These are phyloP conservation scores for Clytia hemisphaerica DNA, from an alignment of 30 jellyfish, hydroid and myxozoan genomes.

Conservation along the genomic window DNA sequence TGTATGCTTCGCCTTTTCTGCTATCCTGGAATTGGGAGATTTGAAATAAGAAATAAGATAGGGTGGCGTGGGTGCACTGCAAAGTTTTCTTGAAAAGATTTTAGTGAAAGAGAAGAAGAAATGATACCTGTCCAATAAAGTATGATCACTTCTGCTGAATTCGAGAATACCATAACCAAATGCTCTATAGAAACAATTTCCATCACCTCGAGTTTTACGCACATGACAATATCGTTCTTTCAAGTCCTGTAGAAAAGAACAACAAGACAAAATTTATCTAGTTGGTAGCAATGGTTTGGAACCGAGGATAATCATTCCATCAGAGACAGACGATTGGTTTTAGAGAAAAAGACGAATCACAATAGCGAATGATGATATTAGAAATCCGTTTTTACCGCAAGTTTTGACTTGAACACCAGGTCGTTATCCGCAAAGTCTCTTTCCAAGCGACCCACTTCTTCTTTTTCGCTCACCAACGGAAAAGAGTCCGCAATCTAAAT, in stretches of 20 bases:
- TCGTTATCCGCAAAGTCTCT: constrained; percentile 71
- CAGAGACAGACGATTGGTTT: background rate
- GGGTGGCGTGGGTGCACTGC: too few relatives aligned
- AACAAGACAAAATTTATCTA: background rate
- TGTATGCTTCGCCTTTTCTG: constrained; percentile 29
- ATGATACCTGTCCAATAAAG: constrained; percentile 51
- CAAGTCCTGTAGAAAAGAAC: constrained; percentile 39
- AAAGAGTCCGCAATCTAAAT: constrained; percentile 56
- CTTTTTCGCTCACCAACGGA: constrained; percentile 65
- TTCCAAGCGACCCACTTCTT: constrained; percentile 35
- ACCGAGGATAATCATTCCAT: background rate
- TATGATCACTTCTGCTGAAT: constrained; percentile 36
- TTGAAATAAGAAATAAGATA: too few relatives aligned
- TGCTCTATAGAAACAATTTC: constrained; percentile 80
- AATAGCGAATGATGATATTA: background rate
- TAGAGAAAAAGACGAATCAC: background rate
- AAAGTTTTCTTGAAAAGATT: too few relatives aligned
- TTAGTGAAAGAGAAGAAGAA: too few relatives aligned
- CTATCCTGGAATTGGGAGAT: constrained; percentile 26
- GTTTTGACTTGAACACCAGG: constrained; percentile 58
- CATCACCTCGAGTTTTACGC: constrained; percentile 85
- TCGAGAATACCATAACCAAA: constrained; percentile 75
- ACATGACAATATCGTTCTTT: constrained; percentile 42
- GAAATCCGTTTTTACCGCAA: constrained; percentile 26
- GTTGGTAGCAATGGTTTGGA: background rate